Evolutionary conservation across 2,888 invertebrate species (phyloP), one percentile per base, ranked within the genome.

Genomic region (Lasioglossum zephyrum): DNA sequence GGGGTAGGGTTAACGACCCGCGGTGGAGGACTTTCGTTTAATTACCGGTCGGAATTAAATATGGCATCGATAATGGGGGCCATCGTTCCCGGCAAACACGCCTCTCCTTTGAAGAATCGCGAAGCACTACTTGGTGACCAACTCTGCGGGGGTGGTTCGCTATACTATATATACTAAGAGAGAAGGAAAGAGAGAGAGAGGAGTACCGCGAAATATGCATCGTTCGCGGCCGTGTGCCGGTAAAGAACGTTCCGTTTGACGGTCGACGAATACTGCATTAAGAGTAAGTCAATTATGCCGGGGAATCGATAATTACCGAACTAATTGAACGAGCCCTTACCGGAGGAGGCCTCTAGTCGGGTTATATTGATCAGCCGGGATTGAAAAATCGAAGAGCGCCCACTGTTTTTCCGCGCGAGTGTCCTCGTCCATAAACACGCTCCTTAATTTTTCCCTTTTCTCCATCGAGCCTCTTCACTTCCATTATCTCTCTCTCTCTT

Each of bases 241-340:
- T 2, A 53, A 22, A 22, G 57, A 82, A 74, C 77, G 86, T 86
- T 81, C 73, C 86, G 86, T 85, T 86, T 81, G 81, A 81, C 84
- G 84, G 85, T 75, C 86, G 77, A 85, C 86, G 73, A 82, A 87
- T 79, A 74, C 82, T 79, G 86, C 82, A 80, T 86, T 78, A 86
- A 86, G 69, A 66, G 79, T 82, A 85, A 87, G 79, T 87, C 87
- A 85, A 85, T 87, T 80, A 87, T 77, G 74, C 69, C 60, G 22
- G 73, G 76, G 85, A 82, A 86, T 86, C 81, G 85, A 78, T 83
- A 86, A 86, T 86, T 78, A 77, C 75, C 63, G 83, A 76, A 81
- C 79, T 86, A 82, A 87, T 83, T 86, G 86, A 82, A 82, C 80
- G 80, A 81, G 78, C 60, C 81, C 83, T 76, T 76, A 75, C 79